phyloP scores from a whole-genome alignment of 2,113 vertebrate species.

The Paramisgurnus dabryanus region DNA sequence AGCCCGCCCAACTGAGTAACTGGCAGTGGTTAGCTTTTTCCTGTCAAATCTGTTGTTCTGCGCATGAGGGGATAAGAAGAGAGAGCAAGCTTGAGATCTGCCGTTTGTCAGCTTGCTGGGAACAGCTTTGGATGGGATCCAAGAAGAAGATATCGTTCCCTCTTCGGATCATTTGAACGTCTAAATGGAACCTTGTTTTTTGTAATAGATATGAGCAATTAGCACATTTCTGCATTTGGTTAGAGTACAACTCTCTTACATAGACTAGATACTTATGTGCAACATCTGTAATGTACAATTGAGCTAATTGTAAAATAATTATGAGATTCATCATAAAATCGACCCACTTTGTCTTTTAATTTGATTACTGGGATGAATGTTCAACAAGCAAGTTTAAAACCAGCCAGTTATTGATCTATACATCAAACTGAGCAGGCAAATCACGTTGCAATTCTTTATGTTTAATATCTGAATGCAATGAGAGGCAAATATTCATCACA shows the following conservation, averaged over 20 bases:
- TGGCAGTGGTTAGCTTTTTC: slow-evolving; percentile 50
- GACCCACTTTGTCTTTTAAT: slow-evolving; percentile 20
- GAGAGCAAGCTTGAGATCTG: slow-evolving; percentile 36
- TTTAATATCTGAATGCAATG: background rate
- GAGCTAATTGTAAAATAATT: background rate
- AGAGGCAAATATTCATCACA: no score
- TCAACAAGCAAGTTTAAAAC: slow-evolving; percentile 22
- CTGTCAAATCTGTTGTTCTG: slow-evolving; percentile 44
- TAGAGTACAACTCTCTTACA: background rate
- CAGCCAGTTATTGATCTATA: background rate
- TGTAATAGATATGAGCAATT: slow-evolving; percentile 5
- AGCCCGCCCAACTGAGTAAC: slow-evolving; percentile 44
- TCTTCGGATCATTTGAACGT: slow-evolving; percentile 8
- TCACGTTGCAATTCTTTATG: background rate
- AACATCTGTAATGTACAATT: slow-evolving; percentile 13
- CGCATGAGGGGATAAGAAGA: slow-evolving; percentile 43
- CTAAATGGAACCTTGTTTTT: slow-evolving; percentile 11
- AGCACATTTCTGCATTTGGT: background rate
- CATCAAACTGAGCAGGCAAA: background rate
- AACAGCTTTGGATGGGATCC: slow-evolving; percentile 37
- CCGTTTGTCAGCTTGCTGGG: slow-evolving; percentile 44
- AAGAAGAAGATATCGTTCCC: slow-evolving; percentile 22
- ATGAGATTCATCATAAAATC: background rate
- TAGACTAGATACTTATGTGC: background rate
- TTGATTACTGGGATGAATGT: slow-evolving; percentile 29